phyloP scores from a whole-genome alignment of 1,140 invertebrate species.

The Anagrus nilaparvatae region DNA sequence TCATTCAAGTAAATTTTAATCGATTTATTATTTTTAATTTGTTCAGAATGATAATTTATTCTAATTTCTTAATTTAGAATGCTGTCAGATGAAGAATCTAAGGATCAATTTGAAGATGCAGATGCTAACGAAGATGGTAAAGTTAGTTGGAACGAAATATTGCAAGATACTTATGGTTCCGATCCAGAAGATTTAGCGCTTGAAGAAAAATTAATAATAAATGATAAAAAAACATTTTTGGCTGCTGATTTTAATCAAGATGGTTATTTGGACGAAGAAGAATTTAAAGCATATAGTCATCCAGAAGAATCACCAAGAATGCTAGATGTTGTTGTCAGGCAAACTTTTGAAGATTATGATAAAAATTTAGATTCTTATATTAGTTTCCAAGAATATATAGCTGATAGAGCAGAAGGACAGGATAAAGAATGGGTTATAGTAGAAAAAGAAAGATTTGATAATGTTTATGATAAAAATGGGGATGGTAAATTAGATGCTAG shows the following conservation, averaged over 20 bases:
- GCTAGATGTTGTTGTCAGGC: conserved; percentile 72
- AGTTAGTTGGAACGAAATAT: conserved; percentile 83
- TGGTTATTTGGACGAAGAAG: conserved; percentile 61
- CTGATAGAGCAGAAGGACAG: conserved; percentile 59
- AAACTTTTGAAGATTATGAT: conserved; percentile 80
- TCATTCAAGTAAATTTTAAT: conserved; percentile 65
- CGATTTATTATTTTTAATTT: neutral
- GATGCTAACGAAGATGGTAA: conserved; percentile 74
- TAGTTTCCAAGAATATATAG: conserved; percentile 74
- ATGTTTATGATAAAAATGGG: conserved; percentile 77
- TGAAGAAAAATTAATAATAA: conserved; percentile 49
- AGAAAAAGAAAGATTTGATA: conserved; percentile 86
- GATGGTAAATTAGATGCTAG: conserved; percentile 70
- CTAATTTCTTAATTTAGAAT: conserved; percentile 44
- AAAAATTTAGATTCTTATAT: conserved; percentile 71
- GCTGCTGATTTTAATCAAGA: conserved; percentile 81
- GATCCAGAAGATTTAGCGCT: conserved; percentile 46
- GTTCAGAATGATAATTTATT: neutral
- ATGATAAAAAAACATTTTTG: conserved; percentile 80
- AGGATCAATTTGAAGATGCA: conserved; percentile 75
- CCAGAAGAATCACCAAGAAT: conserved; percentile 89
- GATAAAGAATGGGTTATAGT: conserved; percentile 72
- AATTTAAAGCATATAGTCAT: conserved; percentile 85
- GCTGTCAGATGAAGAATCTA: conserved; percentile 78
- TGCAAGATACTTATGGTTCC: conserved; percentile 69